phyloP scores from a whole-genome alignment of 2,888 invertebrate species.

The Nomada hirtipes region DNA sequence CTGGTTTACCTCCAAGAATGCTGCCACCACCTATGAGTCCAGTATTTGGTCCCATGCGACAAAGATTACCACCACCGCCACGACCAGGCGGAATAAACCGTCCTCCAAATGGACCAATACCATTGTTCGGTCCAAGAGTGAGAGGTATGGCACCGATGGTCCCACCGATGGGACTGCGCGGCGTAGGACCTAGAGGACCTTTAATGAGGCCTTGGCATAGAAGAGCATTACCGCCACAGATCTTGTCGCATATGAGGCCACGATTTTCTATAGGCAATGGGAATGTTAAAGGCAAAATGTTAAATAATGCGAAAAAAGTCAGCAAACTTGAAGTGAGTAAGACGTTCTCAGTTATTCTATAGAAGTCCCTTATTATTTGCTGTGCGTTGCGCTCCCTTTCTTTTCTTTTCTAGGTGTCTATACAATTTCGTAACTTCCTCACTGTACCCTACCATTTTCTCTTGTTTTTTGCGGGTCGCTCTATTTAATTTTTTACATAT shows the following conservation, averaged over 20 bases:
- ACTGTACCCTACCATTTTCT: too few species aligned
- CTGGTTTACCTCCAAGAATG: slow-evolving; percentile 70
- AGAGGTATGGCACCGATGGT: slow-evolving; percentile 73
- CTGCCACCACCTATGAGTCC: slow-evolving; percentile 68
- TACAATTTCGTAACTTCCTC: too few species aligned
- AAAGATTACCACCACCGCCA: slow-evolving; percentile 69
- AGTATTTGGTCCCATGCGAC: slow-evolving; percentile 72
- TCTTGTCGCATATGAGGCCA: slow-evolving; percentile 76
- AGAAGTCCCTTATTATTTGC: neutral
- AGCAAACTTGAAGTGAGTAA: slow-evolving; percentile 79
- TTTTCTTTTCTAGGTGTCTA: too few species aligned
- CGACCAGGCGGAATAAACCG: slow-evolving; percentile 58
- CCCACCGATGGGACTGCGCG: slow-evolving; percentile 75
- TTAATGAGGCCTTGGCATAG: slow-evolving; percentile 75
- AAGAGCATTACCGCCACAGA: slow-evolving; percentile 68
- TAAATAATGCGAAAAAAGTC: slow-evolving; percentile 76
- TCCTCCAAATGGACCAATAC: slow-evolving; percentile 61
- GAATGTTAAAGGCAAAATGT: slow-evolving; percentile 75
- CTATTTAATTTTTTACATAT: too few species aligned
- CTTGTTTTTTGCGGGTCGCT: too few species aligned
- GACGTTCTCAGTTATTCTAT: neutral
- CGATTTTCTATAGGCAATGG: slow-evolving; percentile 75
- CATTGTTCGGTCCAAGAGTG: slow-evolving; percentile 68
- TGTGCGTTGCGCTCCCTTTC: too few species aligned
- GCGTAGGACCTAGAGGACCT: slow-evolving; percentile 72